Conservation (phyloP, 2,797 vertebrate species). For the Thamnophis elegans region DNA sequence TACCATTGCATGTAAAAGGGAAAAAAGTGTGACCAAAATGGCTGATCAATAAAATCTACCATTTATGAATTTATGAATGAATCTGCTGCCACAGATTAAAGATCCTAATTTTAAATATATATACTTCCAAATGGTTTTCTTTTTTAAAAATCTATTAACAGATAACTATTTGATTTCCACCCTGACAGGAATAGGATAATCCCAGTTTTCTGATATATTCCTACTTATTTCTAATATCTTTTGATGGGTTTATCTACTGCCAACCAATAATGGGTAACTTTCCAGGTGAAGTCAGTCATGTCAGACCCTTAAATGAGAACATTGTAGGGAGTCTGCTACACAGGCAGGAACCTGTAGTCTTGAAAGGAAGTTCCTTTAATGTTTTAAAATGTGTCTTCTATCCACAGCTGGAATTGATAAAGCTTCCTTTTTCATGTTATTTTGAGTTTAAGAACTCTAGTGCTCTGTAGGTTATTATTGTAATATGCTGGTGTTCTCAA, state of each 20-base stretch:
- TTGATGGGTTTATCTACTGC: conserved; percentile 65
- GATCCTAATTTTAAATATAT: conserved; percentile 51
- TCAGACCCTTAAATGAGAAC: conserved; percentile 50
- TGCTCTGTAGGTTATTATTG: conserved; percentile 30
- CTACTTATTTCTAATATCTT: conserved; percentile 59
- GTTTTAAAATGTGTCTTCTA: conserved; percentile 40
- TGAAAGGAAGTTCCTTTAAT: conserved; percentile 51
- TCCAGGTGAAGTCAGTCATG: conserved; percentile 53
- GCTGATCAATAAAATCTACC: conserved; percentile 57
- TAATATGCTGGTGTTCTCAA: conserved; percentile 28
- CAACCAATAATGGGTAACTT: conserved; percentile 58
- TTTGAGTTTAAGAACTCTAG: conserved; percentile 44
- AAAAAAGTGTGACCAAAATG: conserved; percentile 41
- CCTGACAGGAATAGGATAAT: conserved; percentile 63
- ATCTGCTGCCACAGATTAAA: conserved; percentile 63
- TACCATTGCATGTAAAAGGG: conserved; percentile 21
- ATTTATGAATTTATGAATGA: conserved; percentile 55
- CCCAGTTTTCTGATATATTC: conserved; percentile 62
- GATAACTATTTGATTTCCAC: conserved; percentile 50
- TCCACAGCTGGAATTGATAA: conserved; percentile 23
- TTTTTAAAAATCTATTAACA: conserved; percentile 54
- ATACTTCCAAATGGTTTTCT: conserved; percentile 46
- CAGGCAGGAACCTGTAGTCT: conserved; percentile 1
- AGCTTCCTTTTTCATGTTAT: conserved; percentile 48
- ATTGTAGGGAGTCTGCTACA: conserved; percentile 35